Conservation (phyloP, 2,888 invertebrate genomes). For the Eilema griseolum region DNA sequence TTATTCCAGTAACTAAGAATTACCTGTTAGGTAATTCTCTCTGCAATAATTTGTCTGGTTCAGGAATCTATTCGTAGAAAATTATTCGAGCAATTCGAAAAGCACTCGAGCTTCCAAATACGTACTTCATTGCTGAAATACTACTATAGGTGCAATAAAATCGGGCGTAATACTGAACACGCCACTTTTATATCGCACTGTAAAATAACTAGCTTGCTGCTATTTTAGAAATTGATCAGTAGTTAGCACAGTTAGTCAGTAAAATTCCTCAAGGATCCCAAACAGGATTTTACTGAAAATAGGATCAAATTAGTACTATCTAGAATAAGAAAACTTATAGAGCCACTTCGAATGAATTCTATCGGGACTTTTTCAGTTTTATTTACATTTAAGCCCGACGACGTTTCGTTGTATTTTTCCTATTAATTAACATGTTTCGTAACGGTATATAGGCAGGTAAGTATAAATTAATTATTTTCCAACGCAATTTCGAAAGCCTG, state of each 20-base stretch:
- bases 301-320: not conserved
- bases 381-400: too few relatives aligned
- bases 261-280: not conserved
- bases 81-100: not conserved
- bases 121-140: not conserved
- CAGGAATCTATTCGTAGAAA: not conserved
- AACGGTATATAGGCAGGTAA: not conserved
- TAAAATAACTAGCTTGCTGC: not conserved
- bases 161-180: not conserved
- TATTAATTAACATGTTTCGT: too few relatives aligned
- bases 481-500: conserved; percentile 2
- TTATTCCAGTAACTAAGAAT: not conserved
- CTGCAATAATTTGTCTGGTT: not conserved
- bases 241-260: not conserved
- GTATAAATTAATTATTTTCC: not conserved
- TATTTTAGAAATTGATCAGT: not conserved
- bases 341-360: too few relatives aligned
- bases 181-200: not conserved
- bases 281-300: not conserved
- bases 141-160: not conserved
- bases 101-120: not conserved
- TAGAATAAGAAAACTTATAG: too few relatives aligned
- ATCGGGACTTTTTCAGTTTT: too few relatives aligned
- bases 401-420: too few relatives aligned
- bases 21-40: not conserved